Evolutionary conservation across 2,797 vertebrate species (phyloP), one percentile per base, ranked within the genome.

Genomic region (Hippopotamyrus pictus): DNA sequence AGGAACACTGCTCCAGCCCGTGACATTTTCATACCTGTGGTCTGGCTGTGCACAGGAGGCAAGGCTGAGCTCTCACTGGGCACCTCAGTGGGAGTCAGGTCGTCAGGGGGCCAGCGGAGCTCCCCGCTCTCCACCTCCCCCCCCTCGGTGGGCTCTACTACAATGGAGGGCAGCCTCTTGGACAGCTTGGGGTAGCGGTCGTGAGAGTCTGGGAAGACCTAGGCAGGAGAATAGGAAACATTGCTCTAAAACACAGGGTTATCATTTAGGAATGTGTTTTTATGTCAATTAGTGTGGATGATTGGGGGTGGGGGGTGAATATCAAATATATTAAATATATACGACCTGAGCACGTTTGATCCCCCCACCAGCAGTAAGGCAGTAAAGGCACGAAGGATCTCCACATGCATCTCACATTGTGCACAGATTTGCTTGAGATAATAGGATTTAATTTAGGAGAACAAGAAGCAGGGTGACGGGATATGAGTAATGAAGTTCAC

Each of bases 91-190:
- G 96, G 95, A 90, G 93, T 94, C 29, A 96, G 93, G 89, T 98
- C 96, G 51, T 97, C 97, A 0, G 97, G 97, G 1, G 97, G 97
- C 97, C 97, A 98, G 89, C 97, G 96, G 1, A 98, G 95, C 95
- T 98, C 97, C 17, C 97, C 97, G 0, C 97, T 98, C 93, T 98
- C 97, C 91, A 98, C 97, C 86, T 98, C 97, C 0, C 95, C 93
- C 0, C 93, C 95, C 51, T 98, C 97, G 0, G 94, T 96, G 0
- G 97, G 97, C 93, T 98, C 97, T 90, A 98, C 97, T 88, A 98
- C 97, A 1, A 98, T 98, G 0, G 97, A 98, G 0, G 97, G 97
- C 90, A 98, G 94, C 82, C 97, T 95, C 94, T 97, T 97, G 88
- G 96, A 95, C 92, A 98, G 90, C 94, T 98, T 98, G 3, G 97